Percentiles rank a stretch among this genome's conserved stretches.
These are phyloP conservation scores for Cheirogaleus major DNA, from an alignment of 2,797 vertebrate species.

Conservation along the genomic window DNA sequence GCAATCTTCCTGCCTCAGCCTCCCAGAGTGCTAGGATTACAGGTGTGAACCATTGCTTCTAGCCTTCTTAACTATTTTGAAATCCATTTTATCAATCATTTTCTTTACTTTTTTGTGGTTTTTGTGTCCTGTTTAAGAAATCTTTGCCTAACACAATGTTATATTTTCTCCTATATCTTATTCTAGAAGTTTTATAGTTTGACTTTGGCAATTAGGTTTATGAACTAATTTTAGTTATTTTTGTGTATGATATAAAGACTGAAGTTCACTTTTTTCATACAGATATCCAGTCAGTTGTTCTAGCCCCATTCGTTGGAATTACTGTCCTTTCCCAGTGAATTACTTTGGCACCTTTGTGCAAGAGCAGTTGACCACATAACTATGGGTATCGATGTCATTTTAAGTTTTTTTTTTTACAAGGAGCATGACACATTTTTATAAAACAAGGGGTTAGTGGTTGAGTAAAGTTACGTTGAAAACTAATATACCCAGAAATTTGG, in stretches of 20 bases:
- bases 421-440: not conserved
- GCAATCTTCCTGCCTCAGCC: not conserved
- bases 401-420: not conserved
- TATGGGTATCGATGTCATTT: not conserved
- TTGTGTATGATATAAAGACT: not conserved
- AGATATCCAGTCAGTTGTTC: not conserved
- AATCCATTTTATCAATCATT: not conserved
- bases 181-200: not conserved
- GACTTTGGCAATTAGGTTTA: not conserved
- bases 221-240: not conserved
- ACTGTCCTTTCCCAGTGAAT: not conserved
- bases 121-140: not conserved
- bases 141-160: not conserved
- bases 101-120: not conserved
- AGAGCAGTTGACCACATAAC: not conserved
- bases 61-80: not conserved
- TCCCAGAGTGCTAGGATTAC: not conserved
- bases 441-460: not conserved
- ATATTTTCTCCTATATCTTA: not conserved
- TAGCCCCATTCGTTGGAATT: not conserved
- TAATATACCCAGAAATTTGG: not conserved
- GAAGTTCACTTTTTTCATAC: not conserved
- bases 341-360: not conserved
- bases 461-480: not conserved
- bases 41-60: not conserved